phyloP scores from a whole-genome alignment of 2,797 vertebrate species.

The Eptatretus atami region DNA sequence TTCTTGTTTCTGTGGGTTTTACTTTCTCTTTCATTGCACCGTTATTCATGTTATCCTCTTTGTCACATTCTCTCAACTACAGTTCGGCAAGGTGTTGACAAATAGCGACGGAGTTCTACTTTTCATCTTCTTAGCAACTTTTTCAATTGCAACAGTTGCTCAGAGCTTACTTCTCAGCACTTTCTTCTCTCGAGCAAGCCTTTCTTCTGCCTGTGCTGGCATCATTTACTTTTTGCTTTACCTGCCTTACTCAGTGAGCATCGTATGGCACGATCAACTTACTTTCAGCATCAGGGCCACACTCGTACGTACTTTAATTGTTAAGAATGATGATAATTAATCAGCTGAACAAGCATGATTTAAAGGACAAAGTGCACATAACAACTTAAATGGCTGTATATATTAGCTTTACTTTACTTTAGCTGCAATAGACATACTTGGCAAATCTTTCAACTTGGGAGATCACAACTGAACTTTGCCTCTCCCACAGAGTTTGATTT shows the following conservation, averaged over 20 bases:
- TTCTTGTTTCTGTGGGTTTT: no score
- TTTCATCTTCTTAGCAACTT: constrained; percentile 46
- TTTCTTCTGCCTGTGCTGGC: constrained; percentile 62
- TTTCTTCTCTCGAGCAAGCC: constrained; percentile 72
- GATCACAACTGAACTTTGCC: no score
- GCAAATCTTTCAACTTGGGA: no score
- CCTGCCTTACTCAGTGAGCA: constrained; percentile 57
- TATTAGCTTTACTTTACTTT: no score
- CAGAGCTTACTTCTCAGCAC: constrained; percentile 69
- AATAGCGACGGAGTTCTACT: constrained; percentile 47
- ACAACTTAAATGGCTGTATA: no score
- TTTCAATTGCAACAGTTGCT: constrained; percentile 45
- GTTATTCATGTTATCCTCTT: no score
- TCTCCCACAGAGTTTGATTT: constrained; percentile 38
- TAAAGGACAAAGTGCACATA: no score
- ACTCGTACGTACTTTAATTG: constrained; percentile 21
- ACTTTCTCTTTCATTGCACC: no score
- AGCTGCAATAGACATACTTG: no score
- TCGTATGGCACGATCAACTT: constrained; percentile 50
- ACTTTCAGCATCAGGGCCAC: constrained; percentile 37
- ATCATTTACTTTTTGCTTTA: constrained; percentile 58
- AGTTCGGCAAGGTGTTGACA: constrained; percentile 44
- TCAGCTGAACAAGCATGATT: no score
- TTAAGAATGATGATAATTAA: no score
- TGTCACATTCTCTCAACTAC: constrained; percentile 8